phyloP scores from a whole-genome alignment of 2,797 vertebrate genomes.

The Diglossa cyanea region DNA sequence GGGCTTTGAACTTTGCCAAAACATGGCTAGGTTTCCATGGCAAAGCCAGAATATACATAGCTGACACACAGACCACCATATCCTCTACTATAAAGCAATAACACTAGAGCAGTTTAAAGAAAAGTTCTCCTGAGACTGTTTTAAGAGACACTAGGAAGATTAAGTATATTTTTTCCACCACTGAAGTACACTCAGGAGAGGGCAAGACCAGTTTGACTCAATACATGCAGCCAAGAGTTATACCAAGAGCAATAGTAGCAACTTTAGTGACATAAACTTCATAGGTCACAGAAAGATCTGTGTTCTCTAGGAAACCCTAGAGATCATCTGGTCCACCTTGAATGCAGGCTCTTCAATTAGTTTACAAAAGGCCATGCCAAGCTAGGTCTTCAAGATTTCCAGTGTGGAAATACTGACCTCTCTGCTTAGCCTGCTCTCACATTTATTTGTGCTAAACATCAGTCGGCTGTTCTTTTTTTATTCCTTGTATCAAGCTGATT shows the following conservation, averaged over 20 bases:
- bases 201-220: background rate
- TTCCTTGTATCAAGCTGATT: background rate
- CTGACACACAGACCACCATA: background rate
- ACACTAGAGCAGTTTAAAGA: background rate
- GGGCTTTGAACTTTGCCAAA: background rate
- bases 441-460: background rate
- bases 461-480: background rate
- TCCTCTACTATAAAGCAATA: background rate
- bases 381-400: background rate
- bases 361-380: background rate
- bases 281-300: background rate
- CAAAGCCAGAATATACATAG: background rate
- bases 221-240: background rate
- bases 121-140: background rate
- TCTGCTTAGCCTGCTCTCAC: background rate
- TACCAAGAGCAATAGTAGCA: background rate
- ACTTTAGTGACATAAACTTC: background rate
- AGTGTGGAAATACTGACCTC: background rate
- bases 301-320: background rate
- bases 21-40: background rate
- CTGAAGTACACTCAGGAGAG: background rate
- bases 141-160: background rate
- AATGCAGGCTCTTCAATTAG: background rate
- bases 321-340: background rate
- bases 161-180: background rate